Evolutionary conservation across 2,797 vertebrate genomes (phyloP).

Genomic region (Takifugu rubripes): DNA sequence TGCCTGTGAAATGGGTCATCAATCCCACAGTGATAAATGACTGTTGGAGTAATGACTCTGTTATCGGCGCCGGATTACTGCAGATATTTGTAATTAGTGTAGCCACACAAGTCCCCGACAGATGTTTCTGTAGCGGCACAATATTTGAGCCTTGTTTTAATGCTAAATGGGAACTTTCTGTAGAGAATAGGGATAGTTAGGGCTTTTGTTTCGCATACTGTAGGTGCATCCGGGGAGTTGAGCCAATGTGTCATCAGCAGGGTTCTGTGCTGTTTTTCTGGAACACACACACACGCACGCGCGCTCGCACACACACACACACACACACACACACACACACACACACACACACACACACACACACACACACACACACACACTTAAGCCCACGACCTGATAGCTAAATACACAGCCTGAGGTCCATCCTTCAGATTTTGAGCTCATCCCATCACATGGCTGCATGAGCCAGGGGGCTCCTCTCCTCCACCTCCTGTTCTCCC

Average conservation of each 20-base stretch:
- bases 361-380: conserved; percentile 5
- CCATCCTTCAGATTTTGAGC: conserved; percentile 61
- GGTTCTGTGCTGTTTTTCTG: not conserved
- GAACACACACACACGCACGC: not conserved
- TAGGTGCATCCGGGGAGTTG: conserved; percentile 36
- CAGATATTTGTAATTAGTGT: conserved; percentile 81
- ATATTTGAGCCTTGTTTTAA: conserved; percentile 66
- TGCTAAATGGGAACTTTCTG: conserved; percentile 72
- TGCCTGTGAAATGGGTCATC: conserved; percentile 80
- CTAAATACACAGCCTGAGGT: conserved; percentile 66
- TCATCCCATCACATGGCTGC: conserved; percentile 54
- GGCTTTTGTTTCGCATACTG: conserved; percentile 52
- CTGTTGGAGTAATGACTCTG: conserved; percentile 80
- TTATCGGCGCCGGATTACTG: conserved; percentile 79
- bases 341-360: not conserved
- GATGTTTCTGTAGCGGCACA: conserved; percentile 72
- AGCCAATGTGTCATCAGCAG: conserved; percentile 23
- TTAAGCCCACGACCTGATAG: conserved; percentile 40
- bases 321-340: not conserved
- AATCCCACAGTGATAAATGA: conserved; percentile 82
- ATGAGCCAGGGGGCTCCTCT: conserved; percentile 51
- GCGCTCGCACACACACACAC: conserved; percentile 2
- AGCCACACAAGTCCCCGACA: conserved; percentile 75
- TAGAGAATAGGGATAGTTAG: conserved; percentile 63
- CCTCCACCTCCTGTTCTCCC: conserved; percentile 28